A percentile compares a stretch with the other conserved stretches of the same genome.
These are phyloP conservation scores for Plagodis dolabraria DNA, from an alignment of 2,888 invertebrate genomes.

Conservation along the genomic window DNA sequence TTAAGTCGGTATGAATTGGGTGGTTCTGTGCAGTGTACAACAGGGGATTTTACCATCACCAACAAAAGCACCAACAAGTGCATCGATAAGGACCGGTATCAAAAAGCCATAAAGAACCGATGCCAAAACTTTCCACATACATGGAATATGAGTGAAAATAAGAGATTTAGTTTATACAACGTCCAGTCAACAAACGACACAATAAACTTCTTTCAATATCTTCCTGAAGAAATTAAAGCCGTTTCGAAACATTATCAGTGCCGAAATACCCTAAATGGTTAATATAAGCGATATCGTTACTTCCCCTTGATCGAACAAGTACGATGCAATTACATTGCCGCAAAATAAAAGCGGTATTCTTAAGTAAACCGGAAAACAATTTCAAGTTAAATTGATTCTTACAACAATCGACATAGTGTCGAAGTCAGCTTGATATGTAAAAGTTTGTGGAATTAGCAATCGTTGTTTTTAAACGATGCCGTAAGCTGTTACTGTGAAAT, in stretches of 20 bases:
- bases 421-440: constrained; percentile 2
- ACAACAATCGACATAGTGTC: constrained; percentile 4
- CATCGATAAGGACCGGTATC: too few relatives aligned
- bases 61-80: too few relatives aligned
- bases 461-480: constrained; percentile 21
- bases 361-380: constrained; percentile 23
- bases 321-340: constrained; percentile 30
- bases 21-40: too few relatives aligned
- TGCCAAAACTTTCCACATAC: too few relatives aligned
- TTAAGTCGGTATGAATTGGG: too few relatives aligned
- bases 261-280: constrained; percentile 15
- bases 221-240: constrained; percentile 6
- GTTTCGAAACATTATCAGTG: constrained; percentile 8
- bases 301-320: constrained; percentile 31
- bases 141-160: too few relatives aligned
- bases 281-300: constrained; percentile 19
- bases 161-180: too few relatives aligned
- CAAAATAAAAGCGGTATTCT: constrained; percentile 21
- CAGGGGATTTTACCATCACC: too few relatives aligned
- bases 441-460: constrained; percentile 18
- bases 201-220: not conserved
- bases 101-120: too few relatives aligned
- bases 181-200: too few relatives aligned
- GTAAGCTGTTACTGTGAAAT: constrained; percentile 24
- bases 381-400: constrained; percentile 24